These are phyloP conservation scores for Macrotrachela quadricornifera DNA, from an alignment of 1,140 invertebrate species.

Conservation along the genomic window DNA sequence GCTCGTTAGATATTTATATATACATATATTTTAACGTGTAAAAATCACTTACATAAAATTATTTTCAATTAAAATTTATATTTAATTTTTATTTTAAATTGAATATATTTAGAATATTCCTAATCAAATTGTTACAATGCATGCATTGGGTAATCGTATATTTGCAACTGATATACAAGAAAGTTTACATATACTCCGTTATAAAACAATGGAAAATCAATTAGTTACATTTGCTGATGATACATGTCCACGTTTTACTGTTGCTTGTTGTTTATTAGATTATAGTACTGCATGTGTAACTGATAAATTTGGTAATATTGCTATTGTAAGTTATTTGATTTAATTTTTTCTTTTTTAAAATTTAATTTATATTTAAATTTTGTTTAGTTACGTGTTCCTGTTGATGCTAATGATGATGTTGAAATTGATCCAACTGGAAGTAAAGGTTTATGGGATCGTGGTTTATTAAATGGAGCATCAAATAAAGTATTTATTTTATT, in stretches of 20 bases:
- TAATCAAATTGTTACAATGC: constrained; percentile 73
- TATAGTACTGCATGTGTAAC: constrained; percentile 84
- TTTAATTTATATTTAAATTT: constrained; percentile 6
- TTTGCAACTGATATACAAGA: constrained; percentile 90
- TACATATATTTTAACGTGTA: background rate
- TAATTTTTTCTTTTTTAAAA: constrained; percentile 1
- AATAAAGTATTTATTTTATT: constrained; percentile 45
- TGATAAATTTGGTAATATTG: constrained; percentile 96
- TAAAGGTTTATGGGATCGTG: constrained; percentile 91
- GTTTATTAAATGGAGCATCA: constrained; percentile 78
- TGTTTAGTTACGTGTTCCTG: constrained; percentile 51
- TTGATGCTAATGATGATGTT: constrained; percentile 78
- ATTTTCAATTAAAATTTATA: background rate
- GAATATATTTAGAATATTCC: constrained; percentile 56
- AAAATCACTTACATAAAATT: background rate
- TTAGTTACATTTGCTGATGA: constrained; percentile 95
- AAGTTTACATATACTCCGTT: constrained; percentile 81
- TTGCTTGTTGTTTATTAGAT: constrained; percentile 70
- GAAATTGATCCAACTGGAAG: constrained; percentile 97
- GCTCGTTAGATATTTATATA: background rate
- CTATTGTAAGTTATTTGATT: constrained; percentile 45
- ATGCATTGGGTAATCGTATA: constrained; percentile 72
- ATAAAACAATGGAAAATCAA: constrained; percentile 85
- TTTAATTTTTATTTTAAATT: background rate
- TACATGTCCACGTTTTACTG: constrained; percentile 84